These are phyloP conservation scores for Tachycineta bicolor DNA, from an alignment of 2,113 vertebrate genomes.

Conservation along the genomic window DNA sequence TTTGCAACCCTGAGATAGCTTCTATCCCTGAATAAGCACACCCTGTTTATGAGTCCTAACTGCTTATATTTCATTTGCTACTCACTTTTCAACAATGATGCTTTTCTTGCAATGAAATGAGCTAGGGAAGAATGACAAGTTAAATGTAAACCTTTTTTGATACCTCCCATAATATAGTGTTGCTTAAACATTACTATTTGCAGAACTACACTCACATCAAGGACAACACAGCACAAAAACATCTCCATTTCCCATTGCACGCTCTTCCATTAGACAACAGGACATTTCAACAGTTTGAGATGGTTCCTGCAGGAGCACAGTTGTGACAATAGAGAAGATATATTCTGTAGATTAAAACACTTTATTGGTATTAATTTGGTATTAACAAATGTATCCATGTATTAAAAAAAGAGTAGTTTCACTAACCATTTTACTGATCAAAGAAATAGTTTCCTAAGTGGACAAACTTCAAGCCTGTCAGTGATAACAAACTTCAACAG, in stretches of 20 bases:
- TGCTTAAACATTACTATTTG: not conserved
- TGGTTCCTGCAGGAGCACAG: not conserved
- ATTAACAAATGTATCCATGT: slow-evolving; percentile 42
- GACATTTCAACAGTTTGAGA: slow-evolving; percentile 9
- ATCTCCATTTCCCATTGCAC: not conserved
- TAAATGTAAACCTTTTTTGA: not conserved
- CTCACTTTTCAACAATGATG: not conserved
- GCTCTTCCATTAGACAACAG: slow-evolving; percentile 21
- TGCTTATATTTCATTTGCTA: not conserved
- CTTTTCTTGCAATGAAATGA: not conserved
- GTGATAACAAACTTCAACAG: slow-evolving; percentile 69
- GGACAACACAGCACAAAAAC: not conserved
- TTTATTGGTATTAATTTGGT: slow-evolving; percentile 61
- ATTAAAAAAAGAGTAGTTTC: slow-evolving; percentile 44
- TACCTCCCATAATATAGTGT: not conserved
- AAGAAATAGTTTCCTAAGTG: slow-evolving; percentile 70
- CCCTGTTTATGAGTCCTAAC: not conserved
- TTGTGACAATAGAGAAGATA: not conserved
- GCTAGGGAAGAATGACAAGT: not conserved
- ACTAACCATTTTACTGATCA: slow-evolving; percentile 69
- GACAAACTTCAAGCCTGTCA: slow-evolving; percentile 65
- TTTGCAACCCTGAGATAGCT: not conserved
- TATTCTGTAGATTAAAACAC: slow-evolving; percentile 59
- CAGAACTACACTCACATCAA: slow-evolving; percentile 1
- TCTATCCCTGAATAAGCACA: not conserved